Base-by-base conservation (phyloP, 37 sponge, comb jelly and placozoan species). In the Aplysina aerophoba region DNA sequence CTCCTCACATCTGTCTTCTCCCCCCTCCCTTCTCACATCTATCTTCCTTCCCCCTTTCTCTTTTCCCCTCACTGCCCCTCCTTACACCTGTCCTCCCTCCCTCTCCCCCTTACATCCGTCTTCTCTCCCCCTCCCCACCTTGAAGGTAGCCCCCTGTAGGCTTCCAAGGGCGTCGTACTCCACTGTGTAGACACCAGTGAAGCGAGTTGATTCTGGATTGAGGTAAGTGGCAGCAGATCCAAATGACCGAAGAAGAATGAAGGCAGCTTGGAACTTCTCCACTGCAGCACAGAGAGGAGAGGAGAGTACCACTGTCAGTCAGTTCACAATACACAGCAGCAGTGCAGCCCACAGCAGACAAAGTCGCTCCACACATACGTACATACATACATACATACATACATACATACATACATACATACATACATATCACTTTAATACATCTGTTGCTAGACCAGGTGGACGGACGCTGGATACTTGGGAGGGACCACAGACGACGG, bases 141-240 rank as follows among this genome's bases (percentile, higher is more conserved):
- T 87, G 16, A 95, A 78, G 31, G 90, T 54, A 21, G 96, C 97
- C 31, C 88, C 90, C 0, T 88, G 79, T 16, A 97, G 79, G 55
- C 59, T 79, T 13, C 99, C 99, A 25, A 89, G 65, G 37, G 94
- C 87, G 89, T 97, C 98, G 90, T 97, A 99, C 85, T 97, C 90
- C 63, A 99, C 82, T 15, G 96, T 86, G 80, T 92, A 91, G 73
- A 99, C 90, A 19, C 85, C 87, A 60, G 91, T 85, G 73, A 93
- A 95, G 30, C 99, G 84, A 53, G 97, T 99, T 38, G 96, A 96
- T 68, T 96, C 91, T 35, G 92, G 91, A 84, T 99, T 97, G 31
- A 97, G 91, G 62, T 82, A 81, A 33, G 96, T 99, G 33, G 90
- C 85, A 33, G 96, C 94, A 87, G 90, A 91, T 57, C 94, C 94